A percentile compares a stretch with the other conserved stretches of the same genome.
phyloP scores from a whole-genome alignment of 2,113 vertebrate species.

The Leucoraja erinaceus region DNA sequence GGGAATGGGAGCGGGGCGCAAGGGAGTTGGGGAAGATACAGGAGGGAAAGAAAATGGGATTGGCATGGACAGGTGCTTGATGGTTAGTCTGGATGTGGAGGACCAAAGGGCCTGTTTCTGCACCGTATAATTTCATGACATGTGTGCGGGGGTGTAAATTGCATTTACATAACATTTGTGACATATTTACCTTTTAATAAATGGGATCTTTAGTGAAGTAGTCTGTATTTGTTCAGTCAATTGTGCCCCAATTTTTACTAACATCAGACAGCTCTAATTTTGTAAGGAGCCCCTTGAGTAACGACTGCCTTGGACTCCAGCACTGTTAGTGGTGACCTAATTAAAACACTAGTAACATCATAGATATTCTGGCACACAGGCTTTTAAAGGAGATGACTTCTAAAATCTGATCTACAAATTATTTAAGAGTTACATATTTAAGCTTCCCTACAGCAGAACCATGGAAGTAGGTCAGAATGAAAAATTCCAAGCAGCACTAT shows the following conservation, averaged over 20 bases:
- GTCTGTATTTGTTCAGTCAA: neutral
- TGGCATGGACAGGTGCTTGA: no score
- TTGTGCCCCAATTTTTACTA: conserved; percentile 18
- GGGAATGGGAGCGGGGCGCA: no score
- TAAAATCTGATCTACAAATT: conserved; percentile 35
- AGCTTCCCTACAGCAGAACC: conserved; percentile 10
- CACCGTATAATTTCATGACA: no score
- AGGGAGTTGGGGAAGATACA: no score
- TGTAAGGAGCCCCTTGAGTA: neutral
- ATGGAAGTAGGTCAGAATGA: conserved; percentile 34
- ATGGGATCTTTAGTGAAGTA: neutral
- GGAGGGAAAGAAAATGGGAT: no score
- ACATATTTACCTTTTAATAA: neutral
- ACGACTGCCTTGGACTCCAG: neutral
- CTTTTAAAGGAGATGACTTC: conserved; percentile 18
- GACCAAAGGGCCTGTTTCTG: no score
- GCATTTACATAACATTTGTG: neutral
- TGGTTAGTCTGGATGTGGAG: no score
- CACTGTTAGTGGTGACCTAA: conserved; percentile 21
- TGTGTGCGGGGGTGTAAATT: neutral
- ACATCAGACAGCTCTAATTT: neutral
- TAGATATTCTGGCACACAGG: neutral
- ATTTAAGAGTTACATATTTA: conserved; percentile 34
- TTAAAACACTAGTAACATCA: neutral
- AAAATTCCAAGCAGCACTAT: neutral